Percentiles rank a stretch among this genome's conserved stretches.
Evolutionary conservation across 2,797 vertebrate species (phyloP).

Genomic region (Hirundo rustica): DNA sequence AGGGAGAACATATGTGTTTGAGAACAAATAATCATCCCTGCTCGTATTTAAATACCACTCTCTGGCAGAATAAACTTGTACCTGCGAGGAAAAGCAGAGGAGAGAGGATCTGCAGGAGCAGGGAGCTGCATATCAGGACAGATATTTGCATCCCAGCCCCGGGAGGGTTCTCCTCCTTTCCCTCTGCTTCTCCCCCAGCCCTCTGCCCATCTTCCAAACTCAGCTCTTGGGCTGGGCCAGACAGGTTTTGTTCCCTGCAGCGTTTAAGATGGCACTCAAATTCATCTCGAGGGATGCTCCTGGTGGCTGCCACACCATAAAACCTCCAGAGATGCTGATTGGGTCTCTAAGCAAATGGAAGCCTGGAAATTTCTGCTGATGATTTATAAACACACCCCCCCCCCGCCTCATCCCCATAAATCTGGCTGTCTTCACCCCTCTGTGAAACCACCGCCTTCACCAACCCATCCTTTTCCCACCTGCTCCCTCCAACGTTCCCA

Average conservation of each 20-base stretch:
- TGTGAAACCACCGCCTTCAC: background rate
- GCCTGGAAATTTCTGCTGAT: background rate
- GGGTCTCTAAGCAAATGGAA: background rate
- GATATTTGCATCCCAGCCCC: background rate
- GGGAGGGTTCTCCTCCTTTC: background rate
- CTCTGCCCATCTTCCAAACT: background rate
- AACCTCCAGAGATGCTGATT: background rate
- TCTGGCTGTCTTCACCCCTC: background rate
- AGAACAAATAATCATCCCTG: background rate
- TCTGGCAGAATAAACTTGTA: background rate
- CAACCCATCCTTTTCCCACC: background rate
- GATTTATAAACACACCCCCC: background rate
- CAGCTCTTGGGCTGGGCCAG: background rate
- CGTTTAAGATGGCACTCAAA: background rate
- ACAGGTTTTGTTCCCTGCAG: background rate
- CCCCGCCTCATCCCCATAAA: rapidly evolving
- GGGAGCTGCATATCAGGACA: background rate
- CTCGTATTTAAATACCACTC: background rate
- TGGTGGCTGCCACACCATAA: background rate
- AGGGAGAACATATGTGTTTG: background rate
- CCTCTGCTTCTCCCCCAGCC: background rate
- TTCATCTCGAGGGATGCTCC: background rate
- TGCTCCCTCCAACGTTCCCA: background rate
- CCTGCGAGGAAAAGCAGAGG: background rate
- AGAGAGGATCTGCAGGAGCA: background rate